Evolutionary conservation across 2,888 invertebrate genomes (phyloP).

Genomic region (Sphaeridia pumilis): DNA sequence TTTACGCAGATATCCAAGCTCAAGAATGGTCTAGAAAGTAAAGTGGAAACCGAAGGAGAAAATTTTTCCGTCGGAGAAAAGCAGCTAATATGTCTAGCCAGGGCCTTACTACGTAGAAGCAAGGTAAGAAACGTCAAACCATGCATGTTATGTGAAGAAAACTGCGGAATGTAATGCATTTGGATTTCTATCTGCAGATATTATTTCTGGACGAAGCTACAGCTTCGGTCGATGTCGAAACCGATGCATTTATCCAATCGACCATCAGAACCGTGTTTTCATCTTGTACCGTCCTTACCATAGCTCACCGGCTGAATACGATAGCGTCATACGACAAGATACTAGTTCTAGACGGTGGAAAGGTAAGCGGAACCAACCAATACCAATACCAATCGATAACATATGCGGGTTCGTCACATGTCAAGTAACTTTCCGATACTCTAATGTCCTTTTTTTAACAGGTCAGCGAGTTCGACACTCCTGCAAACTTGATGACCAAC

Average conservation of each 20-base stretch:
- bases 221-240: conserved; percentile 46
- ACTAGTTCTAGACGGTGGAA: conserved; percentile 37
- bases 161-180: not conserved
- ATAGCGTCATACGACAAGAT: conserved; percentile 41
- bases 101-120: conserved; percentile 38
- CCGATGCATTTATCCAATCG: conserved; percentile 45
- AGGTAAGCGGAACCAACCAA: conserved; percentile 25
- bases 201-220: conserved; percentile 47
- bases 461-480: conserved; percentile 43
- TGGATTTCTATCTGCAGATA: conserved; percentile 36
- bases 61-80: conserved; percentile 39
- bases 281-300: conserved; percentile 44
- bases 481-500: conserved; percentile 41
- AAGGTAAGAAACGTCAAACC: conserved; percentile 27
- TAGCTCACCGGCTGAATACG: conserved; percentile 46
- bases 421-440: not conserved
- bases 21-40: conserved; percentile 31
- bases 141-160: not conserved
- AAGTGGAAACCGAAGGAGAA: conserved; percentile 34
- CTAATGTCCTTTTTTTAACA: conserved; percentile 34
- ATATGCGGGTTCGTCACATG: not conserved
- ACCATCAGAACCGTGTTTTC: conserved; percentile 43
- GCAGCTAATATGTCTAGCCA: conserved; percentile 38
- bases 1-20: conserved; percentile 33
- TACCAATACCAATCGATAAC: not conserved